Evolutionary conservation across 2,113 vertebrate species (phyloP).

Genomic region (human): DNA sequence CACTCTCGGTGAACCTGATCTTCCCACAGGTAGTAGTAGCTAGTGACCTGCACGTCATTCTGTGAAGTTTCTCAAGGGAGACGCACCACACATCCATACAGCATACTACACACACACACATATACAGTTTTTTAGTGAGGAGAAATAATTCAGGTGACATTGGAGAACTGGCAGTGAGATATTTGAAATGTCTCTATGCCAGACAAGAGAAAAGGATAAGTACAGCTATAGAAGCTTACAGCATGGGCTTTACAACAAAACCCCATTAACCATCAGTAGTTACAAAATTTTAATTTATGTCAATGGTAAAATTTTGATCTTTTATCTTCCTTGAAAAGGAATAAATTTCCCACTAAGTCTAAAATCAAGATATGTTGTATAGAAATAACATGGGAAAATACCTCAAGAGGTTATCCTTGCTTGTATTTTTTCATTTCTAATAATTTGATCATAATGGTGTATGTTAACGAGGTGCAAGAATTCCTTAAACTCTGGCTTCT

Average conservation of each 20-base stretch:
- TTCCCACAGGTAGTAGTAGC: conserved; percentile 24
- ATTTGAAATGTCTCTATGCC: neutral
- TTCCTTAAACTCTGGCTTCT: neutral
- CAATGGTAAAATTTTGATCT: neutral
- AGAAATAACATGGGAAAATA: neutral
- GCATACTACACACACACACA: no score
- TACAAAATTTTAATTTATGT: neutral
- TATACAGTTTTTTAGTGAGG: neutral
- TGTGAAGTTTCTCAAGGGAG: neutral
- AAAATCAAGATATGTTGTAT: neutral
- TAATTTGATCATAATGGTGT: neutral
- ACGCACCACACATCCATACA: neutral
- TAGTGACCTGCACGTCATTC: neutral
- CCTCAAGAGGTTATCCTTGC: conserved; percentile 7
- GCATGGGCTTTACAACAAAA: neutral
- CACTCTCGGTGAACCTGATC: conserved; percentile 57
- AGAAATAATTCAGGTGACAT: neutral
- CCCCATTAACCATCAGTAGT: neutral
- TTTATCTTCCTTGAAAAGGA: conserved; percentile 36
- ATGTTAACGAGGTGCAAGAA: neutral
- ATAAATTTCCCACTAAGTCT: neutral
- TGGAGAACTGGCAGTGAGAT: neutral
- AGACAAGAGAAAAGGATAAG: neutral
- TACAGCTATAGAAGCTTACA: neutral
- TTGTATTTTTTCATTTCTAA: neutral